phyloP scores from a whole-genome alignment of 2,888 invertebrate species.

The Vesta saturnalis region DNA sequence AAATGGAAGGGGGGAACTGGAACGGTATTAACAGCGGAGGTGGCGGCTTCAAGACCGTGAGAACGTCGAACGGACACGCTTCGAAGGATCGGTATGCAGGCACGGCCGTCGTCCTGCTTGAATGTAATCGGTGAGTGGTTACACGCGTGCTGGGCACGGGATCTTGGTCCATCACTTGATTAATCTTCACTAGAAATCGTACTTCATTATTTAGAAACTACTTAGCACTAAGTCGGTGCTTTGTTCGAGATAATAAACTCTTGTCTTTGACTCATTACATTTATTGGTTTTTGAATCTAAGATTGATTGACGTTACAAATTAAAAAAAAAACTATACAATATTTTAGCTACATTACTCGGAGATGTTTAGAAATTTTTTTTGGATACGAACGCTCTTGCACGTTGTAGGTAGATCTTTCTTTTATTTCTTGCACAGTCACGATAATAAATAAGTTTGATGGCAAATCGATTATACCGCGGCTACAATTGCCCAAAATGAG shows the following conservation, averaged over 20 bases:
- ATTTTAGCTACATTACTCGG: no score
- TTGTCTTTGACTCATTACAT: slow-evolving; percentile 2
- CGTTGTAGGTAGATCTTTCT: neutral
- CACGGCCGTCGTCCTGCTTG: slow-evolving; percentile 46
- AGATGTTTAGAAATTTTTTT: no score
- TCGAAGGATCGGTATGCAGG: slow-evolving; percentile 54
- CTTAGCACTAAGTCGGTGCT: slow-evolving; percentile 25
- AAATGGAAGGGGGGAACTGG: slow-evolving; percentile 8
- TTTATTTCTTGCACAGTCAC: neutral
- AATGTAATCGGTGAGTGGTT: slow-evolving; percentile 50
- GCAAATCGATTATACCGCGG: no score
- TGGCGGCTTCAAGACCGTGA: slow-evolving; percentile 48
- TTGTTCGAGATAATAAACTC: neutral
- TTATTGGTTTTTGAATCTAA: neutral
- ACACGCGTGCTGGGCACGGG: slow-evolving; percentile 58
- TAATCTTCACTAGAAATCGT: slow-evolving; percentile 38
- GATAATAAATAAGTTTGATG: neutral
- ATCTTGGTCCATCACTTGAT: slow-evolving; percentile 46
- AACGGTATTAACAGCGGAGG: slow-evolving; percentile 46
- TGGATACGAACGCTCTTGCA: no score
- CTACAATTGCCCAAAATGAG: neutral
- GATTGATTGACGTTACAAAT: neutral
- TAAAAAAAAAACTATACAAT: no score
- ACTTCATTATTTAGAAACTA: slow-evolving; percentile 36
- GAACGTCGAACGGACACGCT: slow-evolving; percentile 59